Evolutionary conservation across 1,140 invertebrate genomes (phyloP), one percentile per base, ranked within the genome.

Genomic region (Drosophila sp.): DNA sequence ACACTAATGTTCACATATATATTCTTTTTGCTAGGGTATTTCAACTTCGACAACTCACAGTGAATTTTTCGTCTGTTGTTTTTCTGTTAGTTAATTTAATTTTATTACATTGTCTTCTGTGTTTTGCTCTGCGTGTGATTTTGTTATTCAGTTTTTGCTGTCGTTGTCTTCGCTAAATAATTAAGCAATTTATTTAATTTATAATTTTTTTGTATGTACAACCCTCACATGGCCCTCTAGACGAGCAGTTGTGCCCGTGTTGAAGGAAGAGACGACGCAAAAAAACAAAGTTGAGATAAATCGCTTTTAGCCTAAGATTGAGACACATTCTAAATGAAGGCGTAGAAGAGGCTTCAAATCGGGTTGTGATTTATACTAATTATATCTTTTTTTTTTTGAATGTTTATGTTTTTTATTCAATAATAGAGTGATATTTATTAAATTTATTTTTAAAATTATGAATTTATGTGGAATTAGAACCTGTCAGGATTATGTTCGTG

Each of bases 171-270:
- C 3, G 59, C 51, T 16, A 40, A 59, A 62, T 79, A 70, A 76
- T 76, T 69, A 75, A 81, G 81, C 74, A 80, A 84, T 84, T 84
- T 77, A 77, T 73, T 70, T 86, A 63, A 86, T 80, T 73, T 77
- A 70, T 70, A 77, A 72, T 81, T 74, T 86, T 81, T 84, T 59
- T 50, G 56, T 74, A 59, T 50, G 36, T 29, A 62, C 41, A 40
- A 14, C 45, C 54, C 27, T 16, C 50, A 13, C 36, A 25, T 18
- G 27, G 21, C 13, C 45, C 46, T 27, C 9, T 50, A 87, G 82
- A 36, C 83, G 82, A 46, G 57, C 58, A 43, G 72, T 16, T 36
- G 83, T 89, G 43, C 82, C 82, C 3, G 78, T 89, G 29, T 54
- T 76, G n/a, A 43, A 27, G 72, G 72, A 70, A 32, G 82, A 66